Conservation (phyloP, 2,888 invertebrate species). For the Sesia bembeciformis region DNA sequence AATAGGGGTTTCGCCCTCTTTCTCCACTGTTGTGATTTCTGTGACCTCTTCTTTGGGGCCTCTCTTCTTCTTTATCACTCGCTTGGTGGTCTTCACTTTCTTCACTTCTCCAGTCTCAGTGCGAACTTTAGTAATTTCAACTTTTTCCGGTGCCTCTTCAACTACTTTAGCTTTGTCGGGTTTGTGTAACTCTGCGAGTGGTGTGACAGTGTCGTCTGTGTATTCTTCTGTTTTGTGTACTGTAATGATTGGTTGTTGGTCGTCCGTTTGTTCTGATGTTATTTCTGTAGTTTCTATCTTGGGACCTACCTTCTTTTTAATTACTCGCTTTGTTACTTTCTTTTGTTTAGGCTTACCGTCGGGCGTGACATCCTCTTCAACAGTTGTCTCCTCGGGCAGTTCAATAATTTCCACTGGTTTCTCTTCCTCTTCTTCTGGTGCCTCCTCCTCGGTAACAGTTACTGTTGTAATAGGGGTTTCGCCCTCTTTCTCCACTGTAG, state of each 20-base stretch:
- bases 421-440: slow-evolving; percentile 5
- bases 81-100: slow-evolving; percentile 32
- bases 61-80: slow-evolving; percentile 26
- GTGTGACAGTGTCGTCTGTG: slow-evolving; percentile 22
- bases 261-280: slow-evolving; percentile 30
- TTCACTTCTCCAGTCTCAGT: slow-evolving; percentile 24
- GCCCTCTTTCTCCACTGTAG: slow-evolving; percentile 11
- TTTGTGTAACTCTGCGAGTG: slow-evolving; percentile 18
- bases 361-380: slow-evolving; percentile 23
- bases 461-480: slow-evolving; percentile 21
- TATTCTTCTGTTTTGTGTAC: slow-evolving; percentile 12
- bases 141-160: slow-evolving; percentile 35
- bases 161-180: slow-evolving; percentile 17
- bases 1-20: slow-evolving; percentile 17
- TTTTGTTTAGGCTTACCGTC: slow-evolving; percentile 27
- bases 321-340: slow-evolving; percentile 30
- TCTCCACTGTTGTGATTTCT: slow-evolving; percentile 25
- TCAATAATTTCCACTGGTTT: slow-evolving; percentile 12
- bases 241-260: slow-evolving; percentile 22
- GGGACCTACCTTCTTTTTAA: slow-evolving; percentile 41
- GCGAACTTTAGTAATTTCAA: slow-evolving; percentile 33
- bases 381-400: slow-evolving; percentile 33
- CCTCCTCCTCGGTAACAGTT: slow-evolving; percentile 10
- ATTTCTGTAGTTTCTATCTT: slow-evolving; percentile 20
- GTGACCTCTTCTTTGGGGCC: slow-evolving; percentile 24